Conservation (phyloP, 2,888 invertebrate species). For the Mythimna impura region DNA sequence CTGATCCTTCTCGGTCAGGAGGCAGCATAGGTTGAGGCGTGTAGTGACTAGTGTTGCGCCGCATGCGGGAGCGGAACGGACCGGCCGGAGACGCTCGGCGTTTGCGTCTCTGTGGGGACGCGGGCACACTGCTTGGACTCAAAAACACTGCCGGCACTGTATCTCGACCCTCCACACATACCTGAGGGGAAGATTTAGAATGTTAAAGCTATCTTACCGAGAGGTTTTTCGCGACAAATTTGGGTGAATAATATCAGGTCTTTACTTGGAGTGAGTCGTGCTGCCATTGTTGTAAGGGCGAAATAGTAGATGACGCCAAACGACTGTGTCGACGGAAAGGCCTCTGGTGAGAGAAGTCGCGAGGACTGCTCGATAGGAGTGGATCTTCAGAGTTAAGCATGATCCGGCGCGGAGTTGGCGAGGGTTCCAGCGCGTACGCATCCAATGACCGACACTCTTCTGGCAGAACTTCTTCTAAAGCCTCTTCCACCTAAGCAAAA, state of each 20-base stretch:
- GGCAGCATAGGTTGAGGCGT: slow-evolving; percentile 98
- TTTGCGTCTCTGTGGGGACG: slow-evolving; percentile 92
- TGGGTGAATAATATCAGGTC: neutral
- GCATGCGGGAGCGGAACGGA: slow-evolving; percentile 87
- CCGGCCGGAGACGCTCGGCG: slow-evolving; percentile 92
- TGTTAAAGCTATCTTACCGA: neutral
- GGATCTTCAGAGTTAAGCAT: slow-evolving; percentile 97
- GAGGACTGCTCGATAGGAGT: slow-evolving; percentile 95
- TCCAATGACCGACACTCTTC: slow-evolving; percentile 92
- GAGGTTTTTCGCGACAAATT: neutral
- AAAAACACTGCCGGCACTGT: slow-evolving; percentile 94
- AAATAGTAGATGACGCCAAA: slow-evolving; percentile 70
- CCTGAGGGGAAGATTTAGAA: slow-evolving; percentile 68
- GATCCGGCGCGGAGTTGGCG: slow-evolving; percentile 94
- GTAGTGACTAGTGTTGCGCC: slow-evolving; percentile 91
- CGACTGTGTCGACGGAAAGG: slow-evolving; percentile 80
- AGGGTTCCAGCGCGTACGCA: slow-evolving; percentile 92
- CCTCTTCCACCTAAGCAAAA: slow-evolving; percentile 93
- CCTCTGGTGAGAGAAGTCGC: slow-evolving; percentile 92
- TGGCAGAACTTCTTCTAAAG: slow-evolving; percentile 95
- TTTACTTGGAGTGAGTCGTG: slow-evolving; percentile 85
- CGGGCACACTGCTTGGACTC: slow-evolving; percentile 93
- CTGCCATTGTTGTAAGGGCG: slow-evolving; percentile 84
- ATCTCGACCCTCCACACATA: slow-evolving; percentile 91
- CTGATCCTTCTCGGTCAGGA: slow-evolving; percentile 96